Conservation (phyloP, 2,888 invertebrate species). For the Tuberolachnus salignus region DNA sequence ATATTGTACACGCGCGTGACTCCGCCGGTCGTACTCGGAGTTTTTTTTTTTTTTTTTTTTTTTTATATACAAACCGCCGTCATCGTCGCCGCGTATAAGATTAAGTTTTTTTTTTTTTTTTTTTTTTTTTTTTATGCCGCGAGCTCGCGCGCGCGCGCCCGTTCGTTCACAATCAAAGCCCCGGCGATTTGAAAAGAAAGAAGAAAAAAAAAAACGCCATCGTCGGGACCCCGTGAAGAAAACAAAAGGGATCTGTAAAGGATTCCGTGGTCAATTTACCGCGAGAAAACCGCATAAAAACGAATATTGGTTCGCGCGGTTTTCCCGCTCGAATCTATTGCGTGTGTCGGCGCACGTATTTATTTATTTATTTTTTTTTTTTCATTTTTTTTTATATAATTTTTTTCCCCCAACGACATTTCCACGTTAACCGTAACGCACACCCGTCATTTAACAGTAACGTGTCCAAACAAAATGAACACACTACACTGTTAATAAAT, state of each 20-base stretch:
- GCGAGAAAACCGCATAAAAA: slow-evolving; percentile 12
- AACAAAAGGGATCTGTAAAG: slow-evolving; percentile 27
- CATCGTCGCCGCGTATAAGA: background rate
- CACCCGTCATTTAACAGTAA: no score
- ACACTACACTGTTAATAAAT: no score
- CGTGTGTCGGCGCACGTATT: background rate
- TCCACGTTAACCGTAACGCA: no score
- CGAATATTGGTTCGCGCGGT: background rate
- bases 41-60: no score
- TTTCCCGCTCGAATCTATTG: background rate
- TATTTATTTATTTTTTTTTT: no score
- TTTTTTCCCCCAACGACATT: no score
- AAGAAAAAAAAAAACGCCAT: background rate
- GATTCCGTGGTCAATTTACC: slow-evolving; percentile 38
- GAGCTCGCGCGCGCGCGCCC: slow-evolving; percentile 11
- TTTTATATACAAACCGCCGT: slow-evolving; percentile 15
- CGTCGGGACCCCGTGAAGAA: slow-evolving; percentile 10
- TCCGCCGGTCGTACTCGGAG: slow-evolving; percentile 6
- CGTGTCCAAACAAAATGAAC: no score
- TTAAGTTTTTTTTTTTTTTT: no score
- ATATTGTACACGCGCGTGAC: slow-evolving; percentile 37
- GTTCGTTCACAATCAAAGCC: slow-evolving; percentile 39
- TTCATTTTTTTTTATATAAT: no score
- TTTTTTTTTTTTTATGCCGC: slow-evolving; percentile 29
- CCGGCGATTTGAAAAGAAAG: slow-evolving; percentile 15